Evolutionary conservation across 2,797 vertebrate genomes (phyloP).

Genomic region (Cuculus canorus): DNA sequence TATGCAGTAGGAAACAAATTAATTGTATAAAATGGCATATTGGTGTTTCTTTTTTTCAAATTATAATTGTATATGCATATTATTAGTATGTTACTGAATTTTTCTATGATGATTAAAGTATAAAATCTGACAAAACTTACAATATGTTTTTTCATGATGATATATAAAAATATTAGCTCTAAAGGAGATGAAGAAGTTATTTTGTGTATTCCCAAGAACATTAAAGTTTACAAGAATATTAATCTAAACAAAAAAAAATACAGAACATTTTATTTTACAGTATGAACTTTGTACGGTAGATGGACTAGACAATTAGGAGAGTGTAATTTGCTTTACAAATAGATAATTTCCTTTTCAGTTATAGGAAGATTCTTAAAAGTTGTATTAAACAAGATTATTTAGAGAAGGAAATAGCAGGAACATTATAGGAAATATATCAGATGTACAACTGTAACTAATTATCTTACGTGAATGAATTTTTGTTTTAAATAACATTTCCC

Average conservation of each 20-base stretch:
- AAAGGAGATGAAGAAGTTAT: not conserved
- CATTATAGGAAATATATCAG: not conserved
- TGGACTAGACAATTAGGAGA: not conserved
- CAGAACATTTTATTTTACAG: not conserved
- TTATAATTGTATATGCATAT: not conserved
- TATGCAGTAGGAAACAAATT: not conserved
- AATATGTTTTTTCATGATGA: too few species aligned
- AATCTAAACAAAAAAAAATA: not conserved
- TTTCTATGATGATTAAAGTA: not conserved
- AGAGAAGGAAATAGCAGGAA: not conserved
- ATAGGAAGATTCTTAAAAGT: too few species aligned
- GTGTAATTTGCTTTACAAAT: not conserved
- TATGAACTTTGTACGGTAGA: not conserved
- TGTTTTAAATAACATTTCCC: not conserved
- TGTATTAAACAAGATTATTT: not conserved
- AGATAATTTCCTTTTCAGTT: too few species aligned
- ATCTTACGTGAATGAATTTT: not conserved
- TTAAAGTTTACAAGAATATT: not conserved
- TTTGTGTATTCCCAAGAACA: not conserved
- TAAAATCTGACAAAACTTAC: not conserved
- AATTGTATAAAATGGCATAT: not conserved
- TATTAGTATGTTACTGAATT: too few species aligned
- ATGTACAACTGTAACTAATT: not conserved
- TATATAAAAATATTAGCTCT: not conserved
- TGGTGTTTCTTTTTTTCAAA: not conserved